A percentile compares a stretch with the other conserved stretches of the same genome.
These are phyloP conservation scores for Ptilodon capucinus DNA, from an alignment of 2,888 invertebrate species.

Conservation along the genomic window DNA sequence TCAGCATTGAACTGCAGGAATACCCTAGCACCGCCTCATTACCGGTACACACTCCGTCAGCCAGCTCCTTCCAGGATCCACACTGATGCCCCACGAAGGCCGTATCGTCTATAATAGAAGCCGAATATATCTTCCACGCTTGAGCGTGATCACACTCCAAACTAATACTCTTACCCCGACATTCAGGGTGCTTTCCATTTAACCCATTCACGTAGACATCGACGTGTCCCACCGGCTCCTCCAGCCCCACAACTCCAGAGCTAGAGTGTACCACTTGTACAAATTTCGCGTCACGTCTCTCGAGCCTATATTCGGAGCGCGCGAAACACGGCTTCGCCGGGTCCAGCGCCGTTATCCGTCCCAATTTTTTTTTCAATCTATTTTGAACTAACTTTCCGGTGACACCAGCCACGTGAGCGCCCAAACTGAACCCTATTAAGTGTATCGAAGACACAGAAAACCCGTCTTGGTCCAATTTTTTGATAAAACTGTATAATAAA, in stretches of 20 bases:
- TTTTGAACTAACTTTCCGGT: constrained; percentile 58
- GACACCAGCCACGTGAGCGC: constrained; percentile 84
- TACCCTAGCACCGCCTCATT: constrained; percentile 51
- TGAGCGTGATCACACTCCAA: constrained; percentile 68
- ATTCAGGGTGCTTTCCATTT: constrained; percentile 62
- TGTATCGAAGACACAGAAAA: constrained; percentile 74
- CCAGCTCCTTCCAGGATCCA: constrained; percentile 50
- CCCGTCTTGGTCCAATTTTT: constrained; percentile 46
- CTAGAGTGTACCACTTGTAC: constrained; percentile 71
- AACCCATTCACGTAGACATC: constrained; percentile 72
- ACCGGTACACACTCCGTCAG: constrained; percentile 49
- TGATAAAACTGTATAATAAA: constrained; percentile 50
- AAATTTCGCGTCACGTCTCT: constrained; percentile 56
- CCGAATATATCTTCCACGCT: constrained; percentile 61
- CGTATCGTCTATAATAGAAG: constrained; percentile 44
- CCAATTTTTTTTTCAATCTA: constrained; percentile 45
- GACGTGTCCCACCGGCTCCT: constrained; percentile 59
- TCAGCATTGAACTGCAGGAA: constrained; percentile 35
- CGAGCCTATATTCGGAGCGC: constrained; percentile 45
- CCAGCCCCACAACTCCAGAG: constrained; percentile 62
- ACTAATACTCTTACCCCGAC: constrained; percentile 49
- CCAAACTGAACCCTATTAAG: constrained; percentile 84
- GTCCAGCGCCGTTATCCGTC: constrained; percentile 64
- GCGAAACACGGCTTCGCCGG: constrained; percentile 71
- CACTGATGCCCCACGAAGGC: constrained; percentile 50